These are phyloP conservation scores for Acleris cristana DNA, from an alignment of 2,888 invertebrate species.

Conservation along the genomic window DNA sequence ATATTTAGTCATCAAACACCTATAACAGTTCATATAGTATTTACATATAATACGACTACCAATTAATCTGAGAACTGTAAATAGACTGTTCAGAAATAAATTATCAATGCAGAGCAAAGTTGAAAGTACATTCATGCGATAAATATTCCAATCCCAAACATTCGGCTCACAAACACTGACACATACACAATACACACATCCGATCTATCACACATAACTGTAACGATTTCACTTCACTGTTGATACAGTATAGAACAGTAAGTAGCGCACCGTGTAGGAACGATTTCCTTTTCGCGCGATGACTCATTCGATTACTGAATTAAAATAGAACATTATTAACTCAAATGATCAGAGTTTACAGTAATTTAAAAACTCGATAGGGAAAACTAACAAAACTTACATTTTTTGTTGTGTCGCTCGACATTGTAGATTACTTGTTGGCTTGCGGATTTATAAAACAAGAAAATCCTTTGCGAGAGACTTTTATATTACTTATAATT, in stretches of 20 bases:
- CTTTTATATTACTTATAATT: neutral
- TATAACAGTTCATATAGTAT: conserved; percentile 11
- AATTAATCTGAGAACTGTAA: conserved; percentile 10
- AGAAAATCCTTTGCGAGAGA: neutral
- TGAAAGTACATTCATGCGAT: conserved; percentile 47
- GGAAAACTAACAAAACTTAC: conserved; percentile 67
- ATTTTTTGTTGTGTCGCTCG: conserved; percentile 84
- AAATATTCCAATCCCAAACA: conserved; percentile 61
- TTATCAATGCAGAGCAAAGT: conserved; percentile 31
- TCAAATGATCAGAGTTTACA: neutral
- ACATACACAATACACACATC: conserved; percentile 57
- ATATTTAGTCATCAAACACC: conserved; percentile 8
- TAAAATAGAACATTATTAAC: neutral
- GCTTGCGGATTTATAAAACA: neutral
- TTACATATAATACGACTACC: conserved; percentile 10
- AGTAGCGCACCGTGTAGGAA: conserved; percentile 2
- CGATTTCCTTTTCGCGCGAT: conserved; percentile 26
- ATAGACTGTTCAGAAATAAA: conserved; percentile 16
- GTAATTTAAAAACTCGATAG: neutral
- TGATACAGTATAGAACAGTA: conserved; percentile 39
- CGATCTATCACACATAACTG: conserved; percentile 52
- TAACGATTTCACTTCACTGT: conserved; percentile 57
- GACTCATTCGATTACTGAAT: conserved; percentile 19
- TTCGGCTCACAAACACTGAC: conserved; percentile 60
- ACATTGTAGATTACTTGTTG: conserved; percentile 66